These are phyloP conservation scores for Volucella inanis DNA, from an alignment of 2,888 invertebrate genomes.

Conservation along the genomic window DNA sequence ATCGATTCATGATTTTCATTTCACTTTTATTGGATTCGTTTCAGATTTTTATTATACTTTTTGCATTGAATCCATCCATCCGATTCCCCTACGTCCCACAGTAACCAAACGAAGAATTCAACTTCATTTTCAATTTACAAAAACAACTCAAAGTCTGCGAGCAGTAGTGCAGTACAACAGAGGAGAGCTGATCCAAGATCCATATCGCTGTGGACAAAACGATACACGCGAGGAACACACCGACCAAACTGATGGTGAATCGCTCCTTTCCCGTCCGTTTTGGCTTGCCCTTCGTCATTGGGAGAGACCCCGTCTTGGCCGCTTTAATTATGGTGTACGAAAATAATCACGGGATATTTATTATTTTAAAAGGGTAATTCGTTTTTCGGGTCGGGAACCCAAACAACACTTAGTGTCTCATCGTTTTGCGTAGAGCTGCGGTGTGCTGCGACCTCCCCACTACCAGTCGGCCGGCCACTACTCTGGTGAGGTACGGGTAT, in stretches of 20 bases:
- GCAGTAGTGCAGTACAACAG: neutral
- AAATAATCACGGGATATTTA: conserved; percentile 75
- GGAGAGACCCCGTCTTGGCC: conserved; percentile 49
- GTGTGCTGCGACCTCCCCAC: neutral
- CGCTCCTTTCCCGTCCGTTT: neutral
- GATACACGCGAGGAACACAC: conserved; percentile 71
- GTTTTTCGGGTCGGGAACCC: conserved; percentile 75
- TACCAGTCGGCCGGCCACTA: neutral
- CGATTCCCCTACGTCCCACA: neutral
- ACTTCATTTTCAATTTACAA: conserved; percentile 61
- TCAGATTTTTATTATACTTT: conserved; percentile 10
- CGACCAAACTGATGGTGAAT: conserved; percentile 26
- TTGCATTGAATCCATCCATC: no score
- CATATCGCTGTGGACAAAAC: conserved; percentile 71
- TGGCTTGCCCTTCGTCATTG: conserved; percentile 1
- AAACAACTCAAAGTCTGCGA: conserved; percentile 11
- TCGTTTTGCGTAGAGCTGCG: neutral
- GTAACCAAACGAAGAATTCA: conserved; percentile 17
- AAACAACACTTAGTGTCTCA: conserved; percentile 73
- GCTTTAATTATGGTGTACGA: conserved; percentile 75
- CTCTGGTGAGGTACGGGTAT: neutral
- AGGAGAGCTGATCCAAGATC: conserved; percentile 50
- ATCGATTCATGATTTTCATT: conserved; percentile 69
- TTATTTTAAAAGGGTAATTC: conserved; percentile 75
- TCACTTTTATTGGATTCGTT: conserved; percentile 56